A percentile compares a stretch with the other conserved stretches of the same genome.
Conservation (phyloP, 2,797 vertebrate species). For the Acridotheres tristis region DNA sequence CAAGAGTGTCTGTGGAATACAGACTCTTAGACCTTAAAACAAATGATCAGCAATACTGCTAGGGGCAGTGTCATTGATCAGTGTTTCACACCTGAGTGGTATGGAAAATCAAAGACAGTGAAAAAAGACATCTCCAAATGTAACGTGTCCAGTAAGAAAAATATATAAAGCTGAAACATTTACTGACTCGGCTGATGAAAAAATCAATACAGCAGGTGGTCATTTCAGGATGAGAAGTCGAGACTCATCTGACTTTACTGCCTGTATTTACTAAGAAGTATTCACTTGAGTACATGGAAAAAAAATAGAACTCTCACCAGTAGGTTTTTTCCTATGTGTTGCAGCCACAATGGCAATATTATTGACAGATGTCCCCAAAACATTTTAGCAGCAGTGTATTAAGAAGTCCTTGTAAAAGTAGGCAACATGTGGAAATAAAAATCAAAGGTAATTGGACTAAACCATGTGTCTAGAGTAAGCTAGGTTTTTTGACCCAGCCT, state of each 20-base stretch:
- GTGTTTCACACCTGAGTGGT: background rate
- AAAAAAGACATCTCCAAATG: background rate
- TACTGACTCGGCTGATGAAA: background rate
- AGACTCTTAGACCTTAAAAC: background rate
- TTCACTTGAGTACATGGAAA: background rate
- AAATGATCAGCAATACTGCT: background rate
- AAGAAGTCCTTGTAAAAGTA: background rate
- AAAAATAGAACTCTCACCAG: background rate
- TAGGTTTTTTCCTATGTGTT: background rate
- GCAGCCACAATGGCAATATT: background rate
- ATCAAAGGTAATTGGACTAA: background rate
- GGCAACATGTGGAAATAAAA: background rate
- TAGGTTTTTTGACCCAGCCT: background rate
- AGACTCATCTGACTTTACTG: background rate
- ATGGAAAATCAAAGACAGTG: conserved; percentile 17
- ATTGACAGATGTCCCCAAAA: background rate
- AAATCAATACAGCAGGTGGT: background rate
- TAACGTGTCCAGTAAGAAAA: background rate
- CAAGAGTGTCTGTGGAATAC: background rate
- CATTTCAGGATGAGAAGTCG: background rate
- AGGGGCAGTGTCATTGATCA: background rate
- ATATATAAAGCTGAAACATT: background rate
- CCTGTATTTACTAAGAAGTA: background rate
- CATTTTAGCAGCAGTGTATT: background rate
- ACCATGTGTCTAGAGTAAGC: background rate